Conservation (phyloP, 2,888 invertebrate genomes). For the Pantelozetes paolii region DNA sequence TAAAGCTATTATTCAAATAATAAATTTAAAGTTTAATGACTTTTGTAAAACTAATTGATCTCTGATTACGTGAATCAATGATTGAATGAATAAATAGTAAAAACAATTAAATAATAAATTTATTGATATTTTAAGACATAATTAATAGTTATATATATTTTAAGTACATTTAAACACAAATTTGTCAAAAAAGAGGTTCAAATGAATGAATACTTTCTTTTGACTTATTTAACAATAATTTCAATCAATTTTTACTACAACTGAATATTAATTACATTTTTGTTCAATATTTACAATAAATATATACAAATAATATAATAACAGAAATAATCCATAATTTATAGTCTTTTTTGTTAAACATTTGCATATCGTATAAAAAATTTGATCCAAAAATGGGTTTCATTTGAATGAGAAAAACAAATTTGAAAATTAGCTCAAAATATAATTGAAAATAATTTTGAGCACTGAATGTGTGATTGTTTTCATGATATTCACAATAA, state of each 20-base stretch:
- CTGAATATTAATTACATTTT: conserved; percentile 21
- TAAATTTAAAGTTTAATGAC: no score
- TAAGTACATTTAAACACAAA: conserved; percentile 32
- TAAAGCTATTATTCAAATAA: no score
- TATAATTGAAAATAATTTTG: not conserved
- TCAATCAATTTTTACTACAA: conserved; percentile 21
- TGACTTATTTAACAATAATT: conserved; percentile 11
- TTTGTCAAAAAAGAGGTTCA: conserved; percentile 15
- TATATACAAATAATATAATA: conserved; percentile 6
- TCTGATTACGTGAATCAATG: no score
- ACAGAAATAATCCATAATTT: not conserved
- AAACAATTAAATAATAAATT: conserved; percentile 10
- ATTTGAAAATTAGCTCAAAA: conserved; percentile 19
- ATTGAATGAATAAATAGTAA: not conserved
- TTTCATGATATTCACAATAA: not conserved
- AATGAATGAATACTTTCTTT: not conserved
- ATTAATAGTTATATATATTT: conserved; percentile 16
- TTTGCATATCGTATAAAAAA: conserved; percentile 35
- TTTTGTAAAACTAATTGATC: no score
- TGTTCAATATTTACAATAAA: conserved; percentile 14
- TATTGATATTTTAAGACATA: conserved; percentile 10
- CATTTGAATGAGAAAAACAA: conserved; percentile 21
- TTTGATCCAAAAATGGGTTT: conserved; percentile 30
- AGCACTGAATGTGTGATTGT: conserved; percentile 23
- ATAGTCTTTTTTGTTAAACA: not conserved